Evolutionary conservation across 2,113 vertebrate species (phyloP), one percentile per base, ranked within the genome.

Genomic region (Chascanopsetta lugubris): DNA sequence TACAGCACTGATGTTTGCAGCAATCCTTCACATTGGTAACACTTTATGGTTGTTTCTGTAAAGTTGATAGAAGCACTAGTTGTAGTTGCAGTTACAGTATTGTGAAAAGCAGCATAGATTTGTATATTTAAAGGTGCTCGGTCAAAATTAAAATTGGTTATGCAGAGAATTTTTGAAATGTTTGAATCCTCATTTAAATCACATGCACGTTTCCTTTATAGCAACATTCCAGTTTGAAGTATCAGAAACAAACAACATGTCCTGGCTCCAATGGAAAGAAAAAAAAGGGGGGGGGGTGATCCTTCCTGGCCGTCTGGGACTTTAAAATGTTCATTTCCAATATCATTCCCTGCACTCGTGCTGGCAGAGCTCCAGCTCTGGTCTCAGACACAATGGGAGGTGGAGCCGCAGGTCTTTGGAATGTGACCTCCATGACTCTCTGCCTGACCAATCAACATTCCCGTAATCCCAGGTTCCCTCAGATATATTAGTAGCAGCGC

Each of bases 311-410:
- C 69, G 20, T 56, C 8, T 10, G 62, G 68, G 64, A 56, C 24
- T n/a, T 66, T n/a, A 49, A 30, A 56, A 72, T 42, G 61, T 82
- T 82, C 29, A 67, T 85, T 90, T 92, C 86, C 85, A 72, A 81
- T 84, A 59, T 40, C 62, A 54, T 57, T 76, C 77, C 80, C 76
- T 50, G 42, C 24, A 5, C 42, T 53, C 13, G 1, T 30, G 8
- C 22, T 73, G 79, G 79, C 77, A 43, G 9, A 2, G 18, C 38
- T 64, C 83, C 82, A 76, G 73, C 59, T 84, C 69, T 69, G 63
- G 36, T 45, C 26, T 20, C 58, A 43, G 77, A 89, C 87, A 92
- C 92, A 93, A 92, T 92, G 82, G 89, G 86, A 87, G 91, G 90
- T 76, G 90, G 90, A 88, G 89, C 79, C 27, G 1, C 62, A 48